phyloP scores from a whole-genome alignment of 2,888 invertebrate genomes.

The Bimastos eiseni region DNA sequence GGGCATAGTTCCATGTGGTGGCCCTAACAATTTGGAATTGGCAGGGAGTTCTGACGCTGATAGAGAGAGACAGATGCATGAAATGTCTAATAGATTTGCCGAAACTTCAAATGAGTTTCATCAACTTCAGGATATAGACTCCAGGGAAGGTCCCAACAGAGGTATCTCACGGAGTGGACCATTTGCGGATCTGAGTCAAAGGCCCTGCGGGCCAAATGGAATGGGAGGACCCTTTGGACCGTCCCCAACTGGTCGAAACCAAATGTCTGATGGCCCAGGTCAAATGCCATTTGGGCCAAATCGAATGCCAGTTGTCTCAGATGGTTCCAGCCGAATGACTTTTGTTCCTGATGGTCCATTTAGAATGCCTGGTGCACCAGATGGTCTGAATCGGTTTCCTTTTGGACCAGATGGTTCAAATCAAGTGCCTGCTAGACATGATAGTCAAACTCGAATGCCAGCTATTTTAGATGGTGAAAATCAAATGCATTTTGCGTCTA shows the following conservation, averaged over 20 bases:
- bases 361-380: background rate
- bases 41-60: background rate
- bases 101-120: background rate
- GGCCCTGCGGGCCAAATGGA: background rate
- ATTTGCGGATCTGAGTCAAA: background rate
- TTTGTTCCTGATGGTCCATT: background rate
- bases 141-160: background rate
- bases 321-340: background rate
- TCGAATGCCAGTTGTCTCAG: background rate
- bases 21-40: background rate
- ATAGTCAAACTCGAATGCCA: background rate
- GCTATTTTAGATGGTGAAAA: background rate
- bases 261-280: background rate
- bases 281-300: background rate
- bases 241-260: background rate
- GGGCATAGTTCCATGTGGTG: background rate
- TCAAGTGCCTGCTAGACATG: background rate
- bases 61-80: constrained; percentile 2
- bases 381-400: background rate
- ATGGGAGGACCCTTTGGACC: background rate
- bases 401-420: background rate
- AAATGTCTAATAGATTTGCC: background rate
- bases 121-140: background rate
- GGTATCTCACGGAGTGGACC: background rate
- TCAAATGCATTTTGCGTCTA: background rate